phyloP scores from a whole-genome alignment of 1,140 invertebrate species.

The Dendrolimus kikuchii region DNA sequence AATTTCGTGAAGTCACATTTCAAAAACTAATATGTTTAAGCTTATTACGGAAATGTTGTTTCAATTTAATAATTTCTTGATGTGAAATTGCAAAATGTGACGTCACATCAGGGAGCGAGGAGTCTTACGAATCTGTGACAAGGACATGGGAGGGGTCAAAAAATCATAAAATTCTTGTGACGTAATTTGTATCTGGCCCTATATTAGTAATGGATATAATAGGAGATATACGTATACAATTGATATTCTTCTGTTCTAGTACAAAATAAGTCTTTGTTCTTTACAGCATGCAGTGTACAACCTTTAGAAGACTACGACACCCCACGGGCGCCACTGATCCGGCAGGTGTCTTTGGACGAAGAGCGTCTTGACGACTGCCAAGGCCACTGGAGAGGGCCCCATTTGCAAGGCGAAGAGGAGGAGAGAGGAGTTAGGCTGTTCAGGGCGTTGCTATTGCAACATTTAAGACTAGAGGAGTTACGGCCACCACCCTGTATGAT shows the following conservation, averaged over 20 bases:
- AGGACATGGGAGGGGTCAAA: too few species aligned
- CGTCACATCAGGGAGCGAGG: too few species aligned
- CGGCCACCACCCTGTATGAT: conserved; percentile 53
- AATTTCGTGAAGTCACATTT: too few species aligned
- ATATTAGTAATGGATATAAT: too few species aligned
- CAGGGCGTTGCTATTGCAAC: conserved; percentile 53
- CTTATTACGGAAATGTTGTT: too few species aligned
- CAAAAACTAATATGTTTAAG: too few species aligned
- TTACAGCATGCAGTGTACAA: conserved; percentile 52
- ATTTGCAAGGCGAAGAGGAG: conserved; percentile 52
- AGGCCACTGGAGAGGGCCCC: conserved; percentile 54
- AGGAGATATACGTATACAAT: too few species aligned
- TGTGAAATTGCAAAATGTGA: too few species aligned
- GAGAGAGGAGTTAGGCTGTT: conserved; percentile 57
- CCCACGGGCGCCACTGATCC: conserved; percentile 46
- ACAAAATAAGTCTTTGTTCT: not conserved
- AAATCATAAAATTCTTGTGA: too few species aligned
- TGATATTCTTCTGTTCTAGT: not conserved
- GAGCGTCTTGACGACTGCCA: conserved; percentile 58
- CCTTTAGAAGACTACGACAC: conserved; percentile 57
- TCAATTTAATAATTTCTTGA: too few species aligned
- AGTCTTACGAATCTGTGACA: too few species aligned
- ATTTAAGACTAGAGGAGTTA: conserved; percentile 50
- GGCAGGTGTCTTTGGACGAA: conserved; percentile 60
- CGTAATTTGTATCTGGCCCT: too few species aligned